Percentiles rank a stretch among this genome's conserved stretches.
Evolutionary conservation across 2,113 vertebrate genomes (phyloP).

Genomic region (Leptobrachium leishanense): DNA sequence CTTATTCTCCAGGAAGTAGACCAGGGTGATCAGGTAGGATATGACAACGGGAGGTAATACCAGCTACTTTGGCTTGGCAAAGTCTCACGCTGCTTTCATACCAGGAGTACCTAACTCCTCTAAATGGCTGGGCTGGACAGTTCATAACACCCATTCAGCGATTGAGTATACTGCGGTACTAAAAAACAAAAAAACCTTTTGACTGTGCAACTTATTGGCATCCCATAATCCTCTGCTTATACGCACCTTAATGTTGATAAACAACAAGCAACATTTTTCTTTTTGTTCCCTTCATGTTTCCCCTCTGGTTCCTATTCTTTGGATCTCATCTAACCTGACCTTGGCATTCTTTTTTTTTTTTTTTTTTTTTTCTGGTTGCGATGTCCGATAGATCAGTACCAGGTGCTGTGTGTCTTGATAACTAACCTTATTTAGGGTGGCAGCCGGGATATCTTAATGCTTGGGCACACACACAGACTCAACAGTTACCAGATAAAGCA

Average conservation of each 20-base stretch:
- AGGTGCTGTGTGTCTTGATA: constrained; percentile 66
- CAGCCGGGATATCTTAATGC: constrained; percentile 57
- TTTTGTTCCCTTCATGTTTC: constrained; percentile 62
- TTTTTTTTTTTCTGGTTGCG: constrained; percentile 70
- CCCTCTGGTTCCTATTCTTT: constrained; percentile 78
- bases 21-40: constrained; percentile 99
- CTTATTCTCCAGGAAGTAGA: constrained; percentile 96
- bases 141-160: constrained; percentile 88
- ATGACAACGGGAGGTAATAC: constrained; percentile 76
- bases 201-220: constrained; percentile 74
- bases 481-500: constrained; percentile 79
- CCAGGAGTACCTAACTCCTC: constrained; percentile 75
- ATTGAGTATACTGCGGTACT: constrained; percentile 84
- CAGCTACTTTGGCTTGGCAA: constrained; percentile 80
- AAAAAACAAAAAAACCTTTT: constrained; percentile 85
- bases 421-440: constrained; percentile 67
- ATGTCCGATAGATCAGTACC: constrained; percentile 78
- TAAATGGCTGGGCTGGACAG: constrained; percentile 84
- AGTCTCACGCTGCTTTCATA: constrained; percentile 88
- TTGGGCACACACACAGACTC: constrained; percentile 64
- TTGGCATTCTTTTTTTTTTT: constrained; percentile 61
- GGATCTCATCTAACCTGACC: constrained; percentile 80
- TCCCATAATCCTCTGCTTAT: constrained; percentile 82
- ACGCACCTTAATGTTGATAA: constrained; percentile 84
- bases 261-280: constrained; percentile 76